These are phyloP conservation scores for Apolygus lucorum DNA, from an alignment of 1,140 invertebrate species.

Conservation along the genomic window DNA sequence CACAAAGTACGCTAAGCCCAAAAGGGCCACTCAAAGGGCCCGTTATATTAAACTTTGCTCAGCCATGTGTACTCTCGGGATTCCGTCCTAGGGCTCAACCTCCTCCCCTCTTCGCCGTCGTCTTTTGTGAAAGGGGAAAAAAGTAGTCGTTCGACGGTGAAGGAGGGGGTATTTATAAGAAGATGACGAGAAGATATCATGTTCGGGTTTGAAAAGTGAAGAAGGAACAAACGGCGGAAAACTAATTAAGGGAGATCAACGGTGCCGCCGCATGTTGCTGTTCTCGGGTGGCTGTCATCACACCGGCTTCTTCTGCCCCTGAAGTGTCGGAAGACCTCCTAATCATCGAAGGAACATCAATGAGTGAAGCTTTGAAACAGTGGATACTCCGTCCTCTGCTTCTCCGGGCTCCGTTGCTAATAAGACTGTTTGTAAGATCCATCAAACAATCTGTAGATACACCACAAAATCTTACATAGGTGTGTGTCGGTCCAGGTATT, in stretches of 20 bases:
- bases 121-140: background rate
- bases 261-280: background rate
- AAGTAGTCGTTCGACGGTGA: too few relatives aligned
- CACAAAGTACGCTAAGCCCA: background rate
- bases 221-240: background rate
- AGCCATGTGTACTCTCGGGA: background rate
- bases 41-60: constrained; percentile 1
- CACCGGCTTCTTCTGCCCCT: too few relatives aligned
- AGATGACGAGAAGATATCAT: background rate
- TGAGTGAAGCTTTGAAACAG: too few relatives aligned
- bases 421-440: too few relatives aligned
- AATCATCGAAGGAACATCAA: too few relatives aligned
- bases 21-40: background rate
- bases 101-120: background rate
- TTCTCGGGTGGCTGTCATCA: too few relatives aligned
- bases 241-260: background rate
- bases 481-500: too few relatives aligned
- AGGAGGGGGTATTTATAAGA: background rate
- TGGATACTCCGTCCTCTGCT: too few relatives aligned
- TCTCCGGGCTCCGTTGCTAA: too few relatives aligned
- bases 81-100: background rate
- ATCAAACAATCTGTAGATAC: too few relatives aligned
- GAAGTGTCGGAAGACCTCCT: too few relatives aligned
- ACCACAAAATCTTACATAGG: too few relatives aligned
- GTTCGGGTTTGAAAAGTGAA: background rate